Conservation (phyloP, 2,113 vertebrate genomes). For the Tiliqua scincoides region DNA sequence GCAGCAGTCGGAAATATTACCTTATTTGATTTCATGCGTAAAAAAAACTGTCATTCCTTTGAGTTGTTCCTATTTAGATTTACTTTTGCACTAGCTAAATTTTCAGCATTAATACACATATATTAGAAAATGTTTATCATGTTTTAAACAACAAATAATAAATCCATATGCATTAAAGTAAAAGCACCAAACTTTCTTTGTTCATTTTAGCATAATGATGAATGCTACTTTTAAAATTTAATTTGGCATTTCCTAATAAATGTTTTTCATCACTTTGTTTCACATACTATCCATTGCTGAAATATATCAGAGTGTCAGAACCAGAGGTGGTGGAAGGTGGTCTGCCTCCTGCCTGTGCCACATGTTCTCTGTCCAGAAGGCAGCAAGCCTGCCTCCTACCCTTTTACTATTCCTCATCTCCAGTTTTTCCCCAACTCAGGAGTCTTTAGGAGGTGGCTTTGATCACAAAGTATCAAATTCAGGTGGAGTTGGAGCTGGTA, state of each 20-base stretch:
- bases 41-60: neutral
- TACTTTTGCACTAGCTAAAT: slow-evolving; percentile 38
- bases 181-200: neutral
- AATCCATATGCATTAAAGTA: neutral
- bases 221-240: neutral
- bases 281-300: neutral
- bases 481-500: too few relatives aligned
- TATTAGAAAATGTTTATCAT: slow-evolving; percentile 5
- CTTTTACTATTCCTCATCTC: too few relatives aligned
- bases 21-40: slow-evolving; percentile 65
- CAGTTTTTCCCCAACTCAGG: too few relatives aligned
- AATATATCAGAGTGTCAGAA: neutral
- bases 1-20: slow-evolving; percentile 47
- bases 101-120: slow-evolving; percentile 21
- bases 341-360: too few relatives aligned
- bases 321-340: too few relatives aligned
- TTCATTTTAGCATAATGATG: neutral
- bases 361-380: too few relatives aligned
- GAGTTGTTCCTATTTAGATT: slow-evolving; percentile 27
- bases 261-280: neutral
- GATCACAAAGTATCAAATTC: too few relatives aligned
- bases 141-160: neutral
- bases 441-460: too few relatives aligned
- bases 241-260: too few relatives aligned
- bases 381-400: too few relatives aligned